Percentiles rank a stretch among this genome's conserved stretches.
phyloP scores from a whole-genome alignment of 1,140 invertebrate genomes.

The Neodiprion lecontei region DNA sequence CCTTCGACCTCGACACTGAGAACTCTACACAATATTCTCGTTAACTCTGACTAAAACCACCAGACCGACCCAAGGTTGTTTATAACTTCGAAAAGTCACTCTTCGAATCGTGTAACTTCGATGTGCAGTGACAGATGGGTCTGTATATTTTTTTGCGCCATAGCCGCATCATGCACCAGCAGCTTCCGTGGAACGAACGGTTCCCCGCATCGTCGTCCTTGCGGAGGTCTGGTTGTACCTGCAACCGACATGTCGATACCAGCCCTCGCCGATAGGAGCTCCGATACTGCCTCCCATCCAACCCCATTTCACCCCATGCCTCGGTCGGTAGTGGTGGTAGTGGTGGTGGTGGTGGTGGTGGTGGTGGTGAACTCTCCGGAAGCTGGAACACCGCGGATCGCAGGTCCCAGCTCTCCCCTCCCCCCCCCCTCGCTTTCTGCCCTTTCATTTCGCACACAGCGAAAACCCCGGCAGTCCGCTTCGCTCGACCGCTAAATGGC shows the following conservation, averaged over 20 bases:
- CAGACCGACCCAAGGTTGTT: too few relatives aligned
- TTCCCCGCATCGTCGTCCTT: conserved; percentile 45
- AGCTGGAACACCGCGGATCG: background rate
- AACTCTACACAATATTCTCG: too few relatives aligned
- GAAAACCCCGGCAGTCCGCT: conserved; percentile 28
- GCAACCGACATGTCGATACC: conserved; percentile 62
- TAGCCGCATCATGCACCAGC: too few relatives aligned
- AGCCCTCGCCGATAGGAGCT: conserved; percentile 44
- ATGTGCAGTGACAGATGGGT: conserved; percentile 53
- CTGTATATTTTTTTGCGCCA: too few relatives aligned
- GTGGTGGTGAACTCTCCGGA: background rate
- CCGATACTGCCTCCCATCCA: background rate
- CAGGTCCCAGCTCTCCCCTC: background rate
- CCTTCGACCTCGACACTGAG: too few relatives aligned
- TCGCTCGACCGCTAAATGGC: conserved; percentile 56
- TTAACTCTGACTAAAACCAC: too few relatives aligned
- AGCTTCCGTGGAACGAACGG: conserved; percentile 15
- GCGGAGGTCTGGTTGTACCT: background rate
- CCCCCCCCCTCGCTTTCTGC: background rate
- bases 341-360: too few relatives aligned
- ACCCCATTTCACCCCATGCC: too few relatives aligned
- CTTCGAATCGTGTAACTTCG: too few relatives aligned
- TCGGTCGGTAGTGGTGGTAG: background rate
- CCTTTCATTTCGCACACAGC: conserved; percentile 11
- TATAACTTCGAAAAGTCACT: too few relatives aligned